Base-by-base conservation (phyloP, 1,140 invertebrate species). In the Brachystomella parvula region DNA sequence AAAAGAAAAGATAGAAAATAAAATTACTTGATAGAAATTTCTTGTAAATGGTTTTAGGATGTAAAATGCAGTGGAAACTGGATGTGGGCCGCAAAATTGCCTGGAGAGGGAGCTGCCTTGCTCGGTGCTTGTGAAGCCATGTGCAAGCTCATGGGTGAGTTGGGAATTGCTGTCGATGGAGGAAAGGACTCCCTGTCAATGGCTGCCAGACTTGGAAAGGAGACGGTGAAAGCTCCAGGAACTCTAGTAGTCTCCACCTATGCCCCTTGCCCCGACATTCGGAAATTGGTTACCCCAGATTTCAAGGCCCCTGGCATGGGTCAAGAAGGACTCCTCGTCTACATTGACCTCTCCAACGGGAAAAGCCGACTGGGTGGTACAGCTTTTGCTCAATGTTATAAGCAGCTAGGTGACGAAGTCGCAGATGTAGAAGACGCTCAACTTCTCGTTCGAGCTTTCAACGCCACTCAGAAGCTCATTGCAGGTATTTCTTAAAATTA, bases 81-180 rank as follows among this genome's bases (percentile, higher is more conserved):
- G 96, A 98, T 98, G 96, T 98, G 95, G 96, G 86, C 94, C 2
- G 94, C 94, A 6, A 98, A 98, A 80, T 81, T 96, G 19, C 85
- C 87, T 0, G 91, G 89, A 0, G 94, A 97, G 80, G 95, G 95
- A 3, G 90, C 88, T 21, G 83, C 85, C 35, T 79, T 98, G 29
- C 90, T 88, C 68, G 85, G 88, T 59, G 92, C 96, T 1, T 97
- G 94, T 76, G 76, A 80, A 47, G 90, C 93, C 17, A 90, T 98
- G 85, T 95, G 92, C 77, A 77, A 81, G 0, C 78, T 94, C 0
- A 94, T 98, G 90, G 81, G 80, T n/a, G 75, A 85, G 73, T 78
- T 98, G 1, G 92, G 91, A 61, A 87, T 98, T 30, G 96, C 93
- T 28, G 85, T 98, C 47, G 96, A 98, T 79, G 96, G 96, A 21